Evolutionary conservation across 2,113 vertebrate species (phyloP).

Genomic region (Anarrhichthys ocellatus): DNA sequence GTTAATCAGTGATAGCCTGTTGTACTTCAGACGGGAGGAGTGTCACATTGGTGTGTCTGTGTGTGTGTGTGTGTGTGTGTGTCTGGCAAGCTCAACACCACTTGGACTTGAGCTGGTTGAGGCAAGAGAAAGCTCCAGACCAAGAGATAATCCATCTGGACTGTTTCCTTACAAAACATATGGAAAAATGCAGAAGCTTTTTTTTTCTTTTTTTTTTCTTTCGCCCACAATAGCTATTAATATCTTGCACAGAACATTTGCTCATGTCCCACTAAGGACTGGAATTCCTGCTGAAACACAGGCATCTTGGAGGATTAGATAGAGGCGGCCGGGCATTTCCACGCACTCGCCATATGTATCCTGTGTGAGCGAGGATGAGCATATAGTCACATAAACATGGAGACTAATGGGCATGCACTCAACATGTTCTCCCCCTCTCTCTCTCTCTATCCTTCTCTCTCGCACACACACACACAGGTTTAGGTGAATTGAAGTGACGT

Average conservation of each 20-base stretch:
- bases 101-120: constrained; percentile 68
- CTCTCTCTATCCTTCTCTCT: not conserved
- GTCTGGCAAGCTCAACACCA: constrained; percentile 66
- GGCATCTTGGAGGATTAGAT: constrained; percentile 65
- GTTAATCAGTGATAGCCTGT: constrained; percentile 80
- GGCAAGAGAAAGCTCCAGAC: constrained; percentile 67
- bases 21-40: constrained; percentile 75
- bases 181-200: constrained; percentile 73
- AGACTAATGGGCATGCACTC: constrained; percentile 34
- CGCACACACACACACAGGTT: constrained; percentile 27
- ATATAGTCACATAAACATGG: constrained; percentile 46
- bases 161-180: constrained; percentile 79
- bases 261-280: constrained; percentile 80
- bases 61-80: constrained; percentile 43
- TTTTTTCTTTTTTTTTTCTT: constrained; percentile 49
- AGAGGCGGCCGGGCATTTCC: constrained; percentile 64
- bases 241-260: constrained; percentile 73
- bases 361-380: constrained; percentile 22
- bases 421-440: not conserved
- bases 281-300: constrained; percentile 74
- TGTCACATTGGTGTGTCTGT: constrained; percentile 40
- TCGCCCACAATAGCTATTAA: constrained; percentile 80
- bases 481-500: constrained; percentile 62
- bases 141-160: constrained; percentile 80
- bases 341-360: constrained; percentile 53